Conservation (phyloP, 2,797 vertebrate genomes). For the Acanthopagrus latus region DNA sequence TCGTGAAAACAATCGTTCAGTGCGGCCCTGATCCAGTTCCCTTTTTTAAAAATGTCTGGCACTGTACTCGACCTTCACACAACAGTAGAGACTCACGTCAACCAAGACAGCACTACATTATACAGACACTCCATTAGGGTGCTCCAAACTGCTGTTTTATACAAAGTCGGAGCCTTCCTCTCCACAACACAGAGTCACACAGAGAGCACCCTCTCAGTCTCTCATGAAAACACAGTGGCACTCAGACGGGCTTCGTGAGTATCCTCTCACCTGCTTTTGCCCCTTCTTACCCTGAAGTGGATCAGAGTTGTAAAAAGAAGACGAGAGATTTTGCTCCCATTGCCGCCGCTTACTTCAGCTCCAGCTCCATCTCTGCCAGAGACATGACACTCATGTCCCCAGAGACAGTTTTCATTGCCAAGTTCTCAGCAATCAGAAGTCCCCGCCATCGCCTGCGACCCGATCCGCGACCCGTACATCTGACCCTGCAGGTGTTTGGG, state of each 20-base stretch:
- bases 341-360: not conserved
- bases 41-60: too few species aligned
- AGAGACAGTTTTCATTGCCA: not conserved
- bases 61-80: not conserved
- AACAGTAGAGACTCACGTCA: not conserved
- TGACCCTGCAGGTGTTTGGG: not conserved
- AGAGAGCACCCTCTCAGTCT: not conserved
- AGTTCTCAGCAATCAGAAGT: not conserved
- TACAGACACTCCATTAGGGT: not conserved
- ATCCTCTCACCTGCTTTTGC: not conserved
- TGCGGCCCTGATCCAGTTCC: too few species aligned
- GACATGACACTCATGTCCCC: not conserved
- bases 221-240: not conserved
- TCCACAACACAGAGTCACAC: not conserved
- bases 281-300: not conserved
- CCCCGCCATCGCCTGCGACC: not conserved
- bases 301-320: not conserved
- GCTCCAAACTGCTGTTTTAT: not conserved
- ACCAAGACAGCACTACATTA: not conserved
- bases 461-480: not conserved
- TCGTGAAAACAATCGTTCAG: too few species aligned
- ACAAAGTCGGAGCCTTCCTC: not conserved
- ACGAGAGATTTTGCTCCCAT: not conserved
- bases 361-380: not conserved
- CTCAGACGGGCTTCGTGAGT: not conserved